Evolutionary conservation across 2,113 vertebrate species (phyloP).

Genomic region (Myrmecophaga tridactyla): DNA sequence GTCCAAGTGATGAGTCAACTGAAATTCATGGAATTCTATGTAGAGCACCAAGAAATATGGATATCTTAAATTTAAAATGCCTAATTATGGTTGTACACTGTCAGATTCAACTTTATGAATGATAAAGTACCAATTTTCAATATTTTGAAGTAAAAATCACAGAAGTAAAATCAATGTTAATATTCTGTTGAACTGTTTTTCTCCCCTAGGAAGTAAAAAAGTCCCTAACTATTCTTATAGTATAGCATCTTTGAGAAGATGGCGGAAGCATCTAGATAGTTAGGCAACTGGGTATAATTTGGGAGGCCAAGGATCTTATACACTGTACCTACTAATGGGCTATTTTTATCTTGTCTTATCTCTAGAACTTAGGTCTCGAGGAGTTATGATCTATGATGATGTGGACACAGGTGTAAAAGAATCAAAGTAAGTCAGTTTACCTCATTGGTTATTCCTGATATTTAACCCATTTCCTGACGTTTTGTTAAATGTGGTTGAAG

Average conservation of each 20-base stretch:
- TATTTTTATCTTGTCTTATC: slow-evolving; percentile 21
- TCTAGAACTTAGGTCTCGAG: slow-evolving; percentile 73
- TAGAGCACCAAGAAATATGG: background rate
- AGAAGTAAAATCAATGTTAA: background rate
- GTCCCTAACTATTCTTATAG: background rate
- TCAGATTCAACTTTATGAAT: background rate
- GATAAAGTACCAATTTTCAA: background rate
- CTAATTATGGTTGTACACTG: background rate
- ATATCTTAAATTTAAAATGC: background rate
- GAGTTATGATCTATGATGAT: slow-evolving; percentile 71
- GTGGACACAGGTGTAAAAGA: slow-evolving; percentile 44
- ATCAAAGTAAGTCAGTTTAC: slow-evolving; percentile 75
- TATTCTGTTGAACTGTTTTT: background rate
- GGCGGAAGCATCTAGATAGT: background rate
- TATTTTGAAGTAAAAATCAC: slow-evolving; percentile 5
- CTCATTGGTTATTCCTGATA: background rate
- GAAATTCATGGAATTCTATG: background rate
- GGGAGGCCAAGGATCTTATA: background rate
- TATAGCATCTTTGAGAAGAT: background rate
- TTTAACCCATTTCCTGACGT: background rate
- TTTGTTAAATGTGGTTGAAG: background rate
- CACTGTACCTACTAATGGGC: background rate
- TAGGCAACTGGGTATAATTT: slow-evolving; percentile 15
- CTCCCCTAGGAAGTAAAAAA: background rate
- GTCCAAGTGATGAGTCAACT: background rate